phyloP scores from a whole-genome alignment of 2,888 invertebrate genomes.

The Trichogramma dendrolimi region DNA sequence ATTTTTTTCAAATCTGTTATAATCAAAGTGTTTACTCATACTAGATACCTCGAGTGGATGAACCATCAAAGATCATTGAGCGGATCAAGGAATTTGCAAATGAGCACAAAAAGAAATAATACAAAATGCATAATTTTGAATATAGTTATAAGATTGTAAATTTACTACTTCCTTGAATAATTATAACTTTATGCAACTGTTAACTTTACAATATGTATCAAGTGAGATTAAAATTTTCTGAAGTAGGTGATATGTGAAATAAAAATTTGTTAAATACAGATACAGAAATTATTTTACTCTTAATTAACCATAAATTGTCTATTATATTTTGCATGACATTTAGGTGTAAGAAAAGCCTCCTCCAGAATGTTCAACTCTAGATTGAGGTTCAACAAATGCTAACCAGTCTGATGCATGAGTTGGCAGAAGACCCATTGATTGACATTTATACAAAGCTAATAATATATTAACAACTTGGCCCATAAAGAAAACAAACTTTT shows the following conservation, averaged over 20 bases:
- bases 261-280: not conserved
- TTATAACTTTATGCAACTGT: too few relatives aligned
- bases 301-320: slow-evolving; percentile 12
- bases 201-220: too few relatives aligned
- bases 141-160: slow-evolving; percentile 10
- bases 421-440: slow-evolving; percentile 94
- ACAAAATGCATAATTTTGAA: not conserved
- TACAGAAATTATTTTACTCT: not conserved
- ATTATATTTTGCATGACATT: slow-evolving; percentile 19
- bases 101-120: slow-evolving; percentile 59
- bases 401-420: slow-evolving; percentile 98
- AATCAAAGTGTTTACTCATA: slow-evolving; percentile 36
- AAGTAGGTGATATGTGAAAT: too few relatives aligned
- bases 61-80: slow-evolving; percentile 69
- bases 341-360: slow-evolving; percentile 61
- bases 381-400: slow-evolving; percentile 90
- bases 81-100: slow-evolving; percentile 69
- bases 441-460: slow-evolving; percentile 93
- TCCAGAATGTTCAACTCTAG: slow-evolving; percentile 78
- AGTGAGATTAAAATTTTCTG: too few relatives aligned
- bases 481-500: slow-evolving; percentile 88
- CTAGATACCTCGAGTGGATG: slow-evolving; percentile 81
- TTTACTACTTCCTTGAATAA: slow-evolving; percentile 3
- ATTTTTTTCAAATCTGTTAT: not conserved
- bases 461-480: slow-evolving; percentile 90